A percentile compares a stretch with the other conserved stretches of the same genome.
Conservation (phyloP, 1,140 invertebrate genomes). For the Aphidius gifuensis region DNA sequence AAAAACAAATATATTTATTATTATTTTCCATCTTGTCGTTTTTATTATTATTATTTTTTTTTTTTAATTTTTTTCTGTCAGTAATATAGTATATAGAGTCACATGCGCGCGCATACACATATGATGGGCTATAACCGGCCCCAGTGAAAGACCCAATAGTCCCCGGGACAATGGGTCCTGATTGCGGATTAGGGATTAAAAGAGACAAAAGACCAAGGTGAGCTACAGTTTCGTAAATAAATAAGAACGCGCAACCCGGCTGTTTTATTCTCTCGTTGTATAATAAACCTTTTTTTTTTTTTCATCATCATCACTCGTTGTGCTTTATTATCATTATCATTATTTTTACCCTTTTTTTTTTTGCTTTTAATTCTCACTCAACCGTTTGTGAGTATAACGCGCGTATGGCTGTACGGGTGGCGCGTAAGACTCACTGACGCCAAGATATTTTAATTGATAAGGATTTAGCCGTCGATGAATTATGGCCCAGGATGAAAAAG, state of each 20-base stretch:
- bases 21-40: too few relatives aligned
- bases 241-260: conserved; percentile 34
- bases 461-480: conserved; percentile 20
- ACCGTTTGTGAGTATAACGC: not conserved
- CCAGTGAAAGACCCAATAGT: conserved; percentile 3
- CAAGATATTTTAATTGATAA: conserved; percentile 24
- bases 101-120: conserved; percentile 28
- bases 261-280: conserved; percentile 1
- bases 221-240: conserved; percentile 34
- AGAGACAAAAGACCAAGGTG: conserved; percentile 38
- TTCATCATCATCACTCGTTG: conserved; percentile 26
- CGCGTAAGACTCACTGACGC: not conserved
- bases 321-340: conserved; percentile 19
- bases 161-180: conserved; percentile 34
- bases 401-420: conserved; percentile 15
- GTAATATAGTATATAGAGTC: conserved; percentile 3
- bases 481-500: not conserved
- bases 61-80: conserved; percentile 19
- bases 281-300: not conserved
- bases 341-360: conserved; percentile 17
- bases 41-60: too few relatives aligned
- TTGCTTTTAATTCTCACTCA: conserved; percentile 12
- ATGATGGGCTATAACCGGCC: conserved; percentile 20
- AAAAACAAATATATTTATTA: not conserved
- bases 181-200: conserved; percentile 45